These are phyloP conservation scores for Leptinotarsa lineolata DNA, from an alignment of 1,140 invertebrate species.

Conservation along the genomic window DNA sequence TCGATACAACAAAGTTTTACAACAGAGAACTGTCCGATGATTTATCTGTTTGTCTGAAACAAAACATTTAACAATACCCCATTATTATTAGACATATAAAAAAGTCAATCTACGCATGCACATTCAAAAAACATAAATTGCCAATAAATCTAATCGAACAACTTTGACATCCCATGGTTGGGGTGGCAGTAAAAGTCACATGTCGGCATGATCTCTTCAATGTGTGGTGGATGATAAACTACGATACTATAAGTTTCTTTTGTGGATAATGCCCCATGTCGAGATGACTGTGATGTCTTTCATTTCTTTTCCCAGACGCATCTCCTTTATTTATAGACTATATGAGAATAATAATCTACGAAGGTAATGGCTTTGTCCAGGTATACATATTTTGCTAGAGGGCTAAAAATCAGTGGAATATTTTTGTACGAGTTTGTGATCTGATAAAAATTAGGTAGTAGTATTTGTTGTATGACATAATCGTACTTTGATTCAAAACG, in stretches of 20 bases:
- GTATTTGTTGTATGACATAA: too few relatives aligned
- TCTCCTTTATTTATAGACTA: slow-evolving; percentile 6
- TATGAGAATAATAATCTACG: background rate
- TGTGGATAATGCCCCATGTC: background rate
- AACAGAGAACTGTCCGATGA: too few relatives aligned
- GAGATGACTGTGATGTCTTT: background rate
- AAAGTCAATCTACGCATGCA: background rate
- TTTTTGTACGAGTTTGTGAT: too few relatives aligned
- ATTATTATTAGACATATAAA: too few relatives aligned
- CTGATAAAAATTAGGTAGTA: too few relatives aligned
- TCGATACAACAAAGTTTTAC: too few relatives aligned
- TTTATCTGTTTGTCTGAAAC: too few relatives aligned
- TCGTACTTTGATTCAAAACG: too few relatives aligned
- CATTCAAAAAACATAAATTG: background rate
- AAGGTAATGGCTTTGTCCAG: too few relatives aligned
- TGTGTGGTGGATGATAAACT: slow-evolving; percentile 21
- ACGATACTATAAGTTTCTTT: slow-evolving; percentile 4
- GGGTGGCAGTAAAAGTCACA: slow-evolving; percentile 19
- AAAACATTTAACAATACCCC: too few relatives aligned
- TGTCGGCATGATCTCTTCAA: slow-evolving; percentile 13
- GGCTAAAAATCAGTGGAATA: too few relatives aligned
- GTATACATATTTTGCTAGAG: too few relatives aligned
- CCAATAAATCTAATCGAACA: slow-evolving; percentile 14
- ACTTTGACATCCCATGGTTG: slow-evolving; percentile 17
- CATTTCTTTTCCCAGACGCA: background rate